These are phyloP conservation scores for Drosophila navojoa DNA, from an alignment of 1,140 invertebrate species.

Conservation along the genomic window DNA sequence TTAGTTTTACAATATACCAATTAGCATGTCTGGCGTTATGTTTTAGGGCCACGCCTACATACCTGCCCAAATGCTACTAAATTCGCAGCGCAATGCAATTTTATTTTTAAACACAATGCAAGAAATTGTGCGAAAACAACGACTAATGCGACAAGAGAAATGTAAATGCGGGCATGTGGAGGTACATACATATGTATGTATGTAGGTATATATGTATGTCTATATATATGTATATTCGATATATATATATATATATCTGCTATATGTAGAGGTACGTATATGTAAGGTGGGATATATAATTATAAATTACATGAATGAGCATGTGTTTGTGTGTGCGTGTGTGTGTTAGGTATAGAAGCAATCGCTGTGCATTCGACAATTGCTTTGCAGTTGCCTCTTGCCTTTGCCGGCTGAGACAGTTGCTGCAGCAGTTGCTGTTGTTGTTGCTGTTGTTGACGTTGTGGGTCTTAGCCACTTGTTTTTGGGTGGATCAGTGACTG, in stretches of 20 bases:
- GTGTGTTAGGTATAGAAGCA: background rate
- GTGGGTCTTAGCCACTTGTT: constrained; percentile 9
- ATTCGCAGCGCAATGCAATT: constrained; percentile 9
- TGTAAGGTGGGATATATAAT: constrained; percentile 1
- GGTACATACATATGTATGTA: background rate
- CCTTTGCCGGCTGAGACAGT: constrained; percentile 22
- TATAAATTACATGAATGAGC: constrained; percentile 12
- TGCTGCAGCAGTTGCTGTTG: background rate
- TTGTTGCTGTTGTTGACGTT: background rate
- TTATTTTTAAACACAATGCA: constrained; percentile 40
- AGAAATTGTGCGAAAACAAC: constrained; percentile 16
- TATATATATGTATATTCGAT: constrained; percentile 5
- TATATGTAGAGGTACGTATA: background rate
- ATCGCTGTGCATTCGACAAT: background rate
- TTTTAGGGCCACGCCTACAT: constrained; percentile 25
- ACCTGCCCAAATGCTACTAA: background rate
- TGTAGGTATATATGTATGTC: too few species aligned
- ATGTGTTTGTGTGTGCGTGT: background rate
- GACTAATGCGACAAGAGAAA: constrained; percentile 16
- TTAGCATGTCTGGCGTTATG: constrained; percentile 24
- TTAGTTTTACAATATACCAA: constrained; percentile 23
- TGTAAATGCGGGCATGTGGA: constrained; percentile 8
- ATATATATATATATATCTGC: constrained; percentile 4
- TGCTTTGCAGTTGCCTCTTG: constrained; percentile 16
- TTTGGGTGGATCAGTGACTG: constrained; percentile 23